These are phyloP conservation scores for Scomber scombrus DNA, from an alignment of 2,113 vertebrate genomes.

Conservation along the genomic window DNA sequence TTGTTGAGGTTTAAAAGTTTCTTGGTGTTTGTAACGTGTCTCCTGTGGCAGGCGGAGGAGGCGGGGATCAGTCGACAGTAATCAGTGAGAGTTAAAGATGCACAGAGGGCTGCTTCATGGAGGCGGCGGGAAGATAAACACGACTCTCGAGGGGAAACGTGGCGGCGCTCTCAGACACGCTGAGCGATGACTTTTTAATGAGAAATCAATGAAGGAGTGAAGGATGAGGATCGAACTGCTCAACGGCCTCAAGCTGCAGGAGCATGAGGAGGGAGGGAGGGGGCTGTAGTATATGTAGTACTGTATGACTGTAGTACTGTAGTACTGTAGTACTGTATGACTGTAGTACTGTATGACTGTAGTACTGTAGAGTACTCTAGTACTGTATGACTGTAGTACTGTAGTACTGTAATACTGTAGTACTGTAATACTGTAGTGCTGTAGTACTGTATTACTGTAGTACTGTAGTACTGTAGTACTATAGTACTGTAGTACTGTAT, in stretches of 20 bases:
- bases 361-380: too few species aligned
- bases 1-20: neutral
- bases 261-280: neutral
- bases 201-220: slow-evolving; percentile 68
- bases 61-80: neutral
- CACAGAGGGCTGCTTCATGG: slow-evolving; percentile 4
- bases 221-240: slow-evolving; percentile 53
- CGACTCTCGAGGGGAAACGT: slow-evolving; percentile 37
- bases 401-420: too few species aligned
- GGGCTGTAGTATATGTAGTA: too few species aligned
- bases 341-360: too few species aligned
- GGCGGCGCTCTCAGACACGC: slow-evolving; percentile 24
- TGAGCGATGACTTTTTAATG: slow-evolving; percentile 71
- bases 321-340: too few species aligned
- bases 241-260: neutral
- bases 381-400: too few species aligned
- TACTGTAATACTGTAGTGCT: too few species aligned
- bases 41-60: neutral
- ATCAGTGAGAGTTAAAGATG: slow-evolving; percentile 20
- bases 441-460: too few species aligned
- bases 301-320: too few species aligned
- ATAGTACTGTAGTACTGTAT: too few species aligned
- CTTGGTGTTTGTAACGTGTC: neutral
- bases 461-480: too few species aligned
- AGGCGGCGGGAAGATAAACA: slow-evolving; percentile 57